Evolutionary conservation across 2,888 invertebrate genomes (phyloP), one percentile per base, ranked within the genome.

Genomic region (Lottia gigantea): DNA sequence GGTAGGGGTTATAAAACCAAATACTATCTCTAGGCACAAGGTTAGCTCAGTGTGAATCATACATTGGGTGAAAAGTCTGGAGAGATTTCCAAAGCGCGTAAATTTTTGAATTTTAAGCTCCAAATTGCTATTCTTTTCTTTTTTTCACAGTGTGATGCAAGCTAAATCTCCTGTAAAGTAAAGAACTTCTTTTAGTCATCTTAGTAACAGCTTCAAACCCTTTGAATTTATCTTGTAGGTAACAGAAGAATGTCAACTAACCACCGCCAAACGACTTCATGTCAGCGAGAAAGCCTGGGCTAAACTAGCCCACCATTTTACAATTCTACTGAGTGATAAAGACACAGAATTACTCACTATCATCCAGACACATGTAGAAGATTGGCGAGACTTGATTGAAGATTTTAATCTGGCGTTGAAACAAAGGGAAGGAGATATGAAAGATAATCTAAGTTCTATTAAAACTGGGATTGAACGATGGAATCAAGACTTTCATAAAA

Each of bases 251-350:
- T 83, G 85, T 61, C 78, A 82, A 49, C 77, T 88, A 45, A 85
- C 81, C 63, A 87, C 88, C 14, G 87, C 87, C 65, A 88, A 86
- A 70, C 81, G 86, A 8, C 76, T 88, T 61, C 86, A 87, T 74
- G 81, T 87, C 31, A 81, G 82, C 73, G 88, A 88, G 77, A 87
- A 87, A 73, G 77, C 85, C 12, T 88, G 88, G 88, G 82, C 82
- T 16, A 87, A 88, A 74, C 79, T 88, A 45, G 87, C 87, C 23
- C 83, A 82, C 61, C 88, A 88, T 74, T 88, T 88, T 77, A 85
- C 87, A 15, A 83, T 88, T 46, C 78, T 87, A 23, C 83, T 88
- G n/a, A 86, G 85, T 76, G 88, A 87, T 72, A 81, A 83, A 64
- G 88, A 88, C 76, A 87, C 88, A 0, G 85, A 84, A 66, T 68